phyloP scores from a whole-genome alignment of 2,888 invertebrate genomes.

The Trichogramma evanescens region DNA sequence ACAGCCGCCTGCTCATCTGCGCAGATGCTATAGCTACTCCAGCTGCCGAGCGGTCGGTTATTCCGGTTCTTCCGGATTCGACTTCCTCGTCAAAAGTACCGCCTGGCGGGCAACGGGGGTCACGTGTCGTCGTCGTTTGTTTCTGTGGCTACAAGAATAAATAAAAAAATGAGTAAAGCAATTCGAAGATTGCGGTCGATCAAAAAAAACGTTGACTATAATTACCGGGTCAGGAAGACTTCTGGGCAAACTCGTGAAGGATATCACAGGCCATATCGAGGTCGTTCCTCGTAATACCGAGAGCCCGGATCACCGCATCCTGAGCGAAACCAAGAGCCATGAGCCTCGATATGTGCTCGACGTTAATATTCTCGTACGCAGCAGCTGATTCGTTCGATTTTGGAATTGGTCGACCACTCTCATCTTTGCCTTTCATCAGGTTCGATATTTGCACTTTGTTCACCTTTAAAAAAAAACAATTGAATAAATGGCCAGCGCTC shows the following conservation, averaged over 20 bases:
- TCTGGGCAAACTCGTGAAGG: conserved; percentile 79
- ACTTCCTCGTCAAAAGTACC: conserved; percentile 30
- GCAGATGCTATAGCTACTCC: no score
- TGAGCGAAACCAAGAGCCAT: conserved; percentile 86
- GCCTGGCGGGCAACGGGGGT: conserved; percentile 33
- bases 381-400: conserved; percentile 42
- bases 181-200: neutral
- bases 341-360: conserved; percentile 82
- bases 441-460: conserved; percentile 40
- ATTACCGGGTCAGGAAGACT: conserved; percentile 48
- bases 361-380: conserved; percentile 80
- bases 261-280: conserved; percentile 94
- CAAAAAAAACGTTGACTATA: neutral
- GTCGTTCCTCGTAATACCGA: conserved; percentile 88
- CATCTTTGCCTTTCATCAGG: conserved; percentile 40
- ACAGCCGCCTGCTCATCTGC: no score
- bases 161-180: neutral
- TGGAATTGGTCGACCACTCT: conserved; percentile 33
- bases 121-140: conserved; percentile 31
- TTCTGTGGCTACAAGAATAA: conserved; percentile 22
- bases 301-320: conserved; percentile 82
- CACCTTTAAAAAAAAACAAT: conserved; percentile 24
- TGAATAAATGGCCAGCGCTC: neutral
- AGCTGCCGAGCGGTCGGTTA: conserved; percentile 3
- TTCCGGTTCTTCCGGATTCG: conserved; percentile 20